Evolutionary conservation across 2,888 invertebrate genomes (phyloP).

Genomic region (Teleiodes luculella): DNA sequence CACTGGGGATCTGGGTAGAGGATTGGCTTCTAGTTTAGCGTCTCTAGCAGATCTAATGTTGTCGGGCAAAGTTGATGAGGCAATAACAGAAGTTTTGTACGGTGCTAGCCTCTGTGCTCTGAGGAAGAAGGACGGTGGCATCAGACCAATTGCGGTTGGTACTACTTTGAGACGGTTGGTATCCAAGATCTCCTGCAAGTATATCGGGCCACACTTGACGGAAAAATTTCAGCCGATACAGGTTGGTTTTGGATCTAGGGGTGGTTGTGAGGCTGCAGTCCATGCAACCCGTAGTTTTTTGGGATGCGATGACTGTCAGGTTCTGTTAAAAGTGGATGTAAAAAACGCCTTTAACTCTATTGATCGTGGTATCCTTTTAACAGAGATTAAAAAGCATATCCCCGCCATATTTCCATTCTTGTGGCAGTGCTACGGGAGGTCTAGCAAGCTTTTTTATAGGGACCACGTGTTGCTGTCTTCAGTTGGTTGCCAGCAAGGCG

Average conservation of each 20-base stretch:
- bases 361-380: neutral
- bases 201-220: neutral
- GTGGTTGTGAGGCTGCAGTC: conserved; percentile 6
- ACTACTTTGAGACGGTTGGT: neutral
- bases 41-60: conserved; percentile 10
- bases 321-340: neutral
- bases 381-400: neutral
- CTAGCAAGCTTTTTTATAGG: neutral
- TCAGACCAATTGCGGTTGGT: conserved; percentile 8
- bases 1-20: neutral
- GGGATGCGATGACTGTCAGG: neutral
- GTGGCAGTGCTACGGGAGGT: neutral
- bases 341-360: neutral
- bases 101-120: conserved; percentile 14
- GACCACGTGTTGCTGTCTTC: neutral
- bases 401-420: neutral
- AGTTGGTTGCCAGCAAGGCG: conserved; percentile 6
- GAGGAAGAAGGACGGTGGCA: conserved; percentile 17
- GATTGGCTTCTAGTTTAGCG: neutral
- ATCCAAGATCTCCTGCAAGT: neutral
- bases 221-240: neutral
- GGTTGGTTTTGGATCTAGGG: too few relatives aligned
- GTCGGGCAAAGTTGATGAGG: neutral
- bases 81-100: neutral
- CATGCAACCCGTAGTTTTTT: neutral